Evolutionary conservation across 2,113 vertebrate genomes (phyloP).

Genomic region (Charina bottae): DNA sequence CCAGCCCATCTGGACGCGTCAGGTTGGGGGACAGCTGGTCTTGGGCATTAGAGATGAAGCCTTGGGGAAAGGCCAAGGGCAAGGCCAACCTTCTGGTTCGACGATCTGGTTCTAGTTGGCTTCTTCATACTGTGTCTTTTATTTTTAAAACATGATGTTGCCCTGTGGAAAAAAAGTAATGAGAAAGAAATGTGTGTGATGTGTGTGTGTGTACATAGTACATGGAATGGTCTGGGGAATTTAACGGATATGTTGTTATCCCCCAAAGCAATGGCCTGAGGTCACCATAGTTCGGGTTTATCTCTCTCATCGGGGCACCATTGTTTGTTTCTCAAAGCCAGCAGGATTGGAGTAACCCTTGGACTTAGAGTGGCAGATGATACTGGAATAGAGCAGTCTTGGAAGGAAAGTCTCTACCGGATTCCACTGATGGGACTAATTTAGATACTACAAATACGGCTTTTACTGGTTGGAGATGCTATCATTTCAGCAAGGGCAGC

Average conservation of each 20-base stretch:
- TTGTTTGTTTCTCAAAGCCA: slow-evolving; percentile 47
- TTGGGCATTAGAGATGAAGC: neutral
- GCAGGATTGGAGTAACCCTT: neutral
- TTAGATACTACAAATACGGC: neutral
- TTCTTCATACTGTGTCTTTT: slow-evolving; percentile 8
- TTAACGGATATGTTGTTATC: slow-evolving; percentile 46
- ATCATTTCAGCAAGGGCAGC: neutral
- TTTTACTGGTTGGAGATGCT: neutral
- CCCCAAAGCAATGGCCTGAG: slow-evolving; percentile 34
- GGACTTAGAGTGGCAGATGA: neutral
- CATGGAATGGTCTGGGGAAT: slow-evolving; percentile 42
- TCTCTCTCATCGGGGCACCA: slow-evolving; percentile 27
- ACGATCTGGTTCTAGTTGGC: neutral
- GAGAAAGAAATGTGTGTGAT: slow-evolving; percentile 37
- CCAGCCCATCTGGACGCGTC: neutral
- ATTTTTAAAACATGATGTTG: slow-evolving; percentile 51
- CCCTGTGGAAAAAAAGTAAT: slow-evolving; percentile 30
- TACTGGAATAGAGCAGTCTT: neutral
- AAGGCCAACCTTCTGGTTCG: no score
- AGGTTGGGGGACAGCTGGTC: neutral
- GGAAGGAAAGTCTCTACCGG: neutral
- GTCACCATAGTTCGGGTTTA: slow-evolving; percentile 49
- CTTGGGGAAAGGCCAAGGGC: neutral
- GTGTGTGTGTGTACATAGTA: slow-evolving; percentile 10
- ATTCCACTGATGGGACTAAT: neutral